Base-by-base conservation (phyloP, 2,113 vertebrate genomes). In the Melanocharis versteri region DNA sequence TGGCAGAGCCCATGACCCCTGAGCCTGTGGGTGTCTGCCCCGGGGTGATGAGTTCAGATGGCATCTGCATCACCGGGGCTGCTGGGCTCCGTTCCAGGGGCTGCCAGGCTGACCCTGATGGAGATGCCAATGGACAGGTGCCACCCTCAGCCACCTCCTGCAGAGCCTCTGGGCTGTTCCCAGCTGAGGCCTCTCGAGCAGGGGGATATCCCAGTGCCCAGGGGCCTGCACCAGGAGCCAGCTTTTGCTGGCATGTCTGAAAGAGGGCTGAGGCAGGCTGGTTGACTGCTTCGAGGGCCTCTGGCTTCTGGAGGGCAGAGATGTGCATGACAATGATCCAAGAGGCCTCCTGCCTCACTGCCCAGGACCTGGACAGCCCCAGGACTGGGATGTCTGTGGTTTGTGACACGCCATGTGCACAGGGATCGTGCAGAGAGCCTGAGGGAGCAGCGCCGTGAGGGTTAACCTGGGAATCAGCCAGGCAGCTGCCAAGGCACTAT, bases 401-500 rank as follows among this genome's bases (percentile, higher is more conserved):
- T 11, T 2, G 21, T 28, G 73, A 21, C 18, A 4, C 0, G 0
- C 3, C 8, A 6, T 3, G 16, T 15, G 72, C 42, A 35, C 12
- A 2, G 66, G 44, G 85, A 47, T 31, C 3, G 0, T 21, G 27
- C 8, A 7, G 58, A 0, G 11, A 83, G 54, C 35, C n/a, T 1
- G 30, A 33, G 70, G 50, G 45, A 89, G 35, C 72, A 24, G 92
- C 69, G 66, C 2, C 0, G 61, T 3, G 42, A 91, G 96, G 81
- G 82, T 96, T 96, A 96, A 96, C 53, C 65, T 60, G 82, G 89
- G 92, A 84, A 69, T 22, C 78, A 83, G 92, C 87, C 94, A 95
- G 94, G 76, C 86, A 76, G 92, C 96, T 96, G 96, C 95, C 95
- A 94, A 93, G 47, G 73, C 48, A 11, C 96, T 97, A 93, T 96